Conservation (phyloP, 2,113 vertebrate species). For the Choloepus hoffmanni region DNA sequence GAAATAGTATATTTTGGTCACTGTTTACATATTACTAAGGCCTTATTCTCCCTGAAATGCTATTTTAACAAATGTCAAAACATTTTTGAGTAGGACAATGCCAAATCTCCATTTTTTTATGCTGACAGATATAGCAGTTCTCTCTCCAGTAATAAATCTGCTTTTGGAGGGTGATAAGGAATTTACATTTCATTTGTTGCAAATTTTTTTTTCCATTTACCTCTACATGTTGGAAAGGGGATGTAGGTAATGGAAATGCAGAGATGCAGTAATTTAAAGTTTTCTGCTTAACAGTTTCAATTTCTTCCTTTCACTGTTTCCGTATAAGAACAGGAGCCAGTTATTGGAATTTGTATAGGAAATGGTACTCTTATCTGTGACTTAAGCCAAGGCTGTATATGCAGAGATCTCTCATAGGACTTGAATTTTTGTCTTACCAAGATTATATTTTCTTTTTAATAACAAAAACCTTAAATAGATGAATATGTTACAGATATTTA, state of each 20-base stretch:
- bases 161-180: neutral
- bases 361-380: conserved; percentile 8
- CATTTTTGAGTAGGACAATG: conserved; percentile 43
- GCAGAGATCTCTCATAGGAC: neutral
- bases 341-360: conserved; percentile 2
- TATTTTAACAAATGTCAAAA: conserved; percentile 47
- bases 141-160: conserved; percentile 10
- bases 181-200: conserved; percentile 23
- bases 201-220: neutral
- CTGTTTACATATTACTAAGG: neutral
- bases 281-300: conserved; percentile 52
- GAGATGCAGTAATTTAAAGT: conserved; percentile 34
- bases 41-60: conserved; percentile 29
- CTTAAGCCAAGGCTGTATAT: neutral
- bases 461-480: conserved; percentile 38
- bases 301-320: conserved; percentile 51
- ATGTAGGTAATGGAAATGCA: neutral
- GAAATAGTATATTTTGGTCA: conserved; percentile 17
- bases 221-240: neutral
- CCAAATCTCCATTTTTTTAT: conserved; percentile 60
- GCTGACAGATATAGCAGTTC: neutral
- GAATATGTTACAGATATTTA: neutral
- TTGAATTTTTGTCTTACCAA: neutral
- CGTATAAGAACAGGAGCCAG: neutral
- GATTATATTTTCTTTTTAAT: neutral